Conservation (phyloP, 2,888 invertebrate species). For the Eupeodes luniger region DNA sequence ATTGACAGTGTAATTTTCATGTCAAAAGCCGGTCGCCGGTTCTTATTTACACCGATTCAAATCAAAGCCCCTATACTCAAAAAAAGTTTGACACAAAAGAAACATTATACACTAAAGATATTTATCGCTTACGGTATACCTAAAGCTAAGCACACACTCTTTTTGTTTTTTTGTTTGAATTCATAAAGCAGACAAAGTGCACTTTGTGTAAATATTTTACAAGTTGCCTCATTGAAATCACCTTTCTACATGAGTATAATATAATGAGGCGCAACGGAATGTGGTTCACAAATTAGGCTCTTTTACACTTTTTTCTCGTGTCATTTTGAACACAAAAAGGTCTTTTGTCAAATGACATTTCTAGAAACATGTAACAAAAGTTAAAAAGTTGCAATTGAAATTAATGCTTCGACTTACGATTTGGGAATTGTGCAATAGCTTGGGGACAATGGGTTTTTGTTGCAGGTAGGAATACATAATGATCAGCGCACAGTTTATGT, state of each 20-base stretch:
- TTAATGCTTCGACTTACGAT: constrained; percentile 35
- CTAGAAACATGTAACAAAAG: constrained; percentile 12
- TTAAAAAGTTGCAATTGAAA: constrained; percentile 41
- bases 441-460: constrained; percentile 20
- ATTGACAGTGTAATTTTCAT: constrained; percentile 62
- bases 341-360: constrained; percentile 61
- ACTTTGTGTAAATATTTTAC: constrained; percentile 13
- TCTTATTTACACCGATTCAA: constrained; percentile 47
- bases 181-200: constrained; percentile 38
- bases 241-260: constrained; percentile 25
- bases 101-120: not conserved
- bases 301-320: constrained; percentile 51
- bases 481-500: not conserved
- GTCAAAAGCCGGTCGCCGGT: constrained; percentile 48
- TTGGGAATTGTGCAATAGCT: constrained; percentile 38
- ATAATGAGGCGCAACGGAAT: constrained; percentile 74
- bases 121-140: no score
- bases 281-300: constrained; percentile 63
- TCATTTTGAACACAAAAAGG: constrained; percentile 25
- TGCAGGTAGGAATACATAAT: not conserved
- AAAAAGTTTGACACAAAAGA: not conserved
- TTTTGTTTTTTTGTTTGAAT: not conserved
- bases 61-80: not conserved
- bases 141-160: no score
- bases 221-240: constrained; percentile 50